A percentile compares a stretch with the other conserved stretches of the same genome.
phyloP scores from a whole-genome alignment of 1,140 invertebrate species.

The Ostrea edulis region DNA sequence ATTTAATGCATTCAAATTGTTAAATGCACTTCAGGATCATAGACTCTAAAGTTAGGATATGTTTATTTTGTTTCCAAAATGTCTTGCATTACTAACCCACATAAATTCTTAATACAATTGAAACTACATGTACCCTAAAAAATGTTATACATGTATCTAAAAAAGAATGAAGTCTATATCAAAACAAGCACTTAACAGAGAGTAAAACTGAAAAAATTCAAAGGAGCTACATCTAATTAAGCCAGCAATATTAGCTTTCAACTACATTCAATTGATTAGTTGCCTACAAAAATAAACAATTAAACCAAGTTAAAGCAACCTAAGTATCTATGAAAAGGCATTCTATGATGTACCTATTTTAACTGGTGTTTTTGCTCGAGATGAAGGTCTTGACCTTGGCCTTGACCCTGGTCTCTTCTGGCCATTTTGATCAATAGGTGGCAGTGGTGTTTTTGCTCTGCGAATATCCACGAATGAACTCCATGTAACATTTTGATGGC shows the following conservation, averaged over 20 bases:
- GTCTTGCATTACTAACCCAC: too few relatives aligned
- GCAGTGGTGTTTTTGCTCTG: constrained; percentile 73
- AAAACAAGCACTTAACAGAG: too few relatives aligned
- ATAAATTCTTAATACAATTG: too few relatives aligned
- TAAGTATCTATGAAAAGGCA: not conserved
- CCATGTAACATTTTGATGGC: constrained; percentile 73
- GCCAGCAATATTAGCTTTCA: too few relatives aligned
- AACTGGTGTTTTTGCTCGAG: constrained; percentile 51
- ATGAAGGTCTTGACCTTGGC: constrained; percentile 46
- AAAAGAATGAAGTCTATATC: too few relatives aligned
- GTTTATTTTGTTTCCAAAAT: too few relatives aligned
- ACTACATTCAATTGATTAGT: not conserved
- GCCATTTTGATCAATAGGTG: constrained; percentile 72
- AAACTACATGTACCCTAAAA: too few relatives aligned
- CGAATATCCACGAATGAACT: constrained; percentile 75
- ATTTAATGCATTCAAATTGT: not conserved
- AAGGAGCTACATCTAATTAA: too few relatives aligned
- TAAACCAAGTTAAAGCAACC: not conserved
- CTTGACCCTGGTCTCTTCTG: constrained; percentile 58
- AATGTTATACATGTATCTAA: too few relatives aligned
- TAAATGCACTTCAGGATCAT: too few relatives aligned
- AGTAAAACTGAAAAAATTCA: too few relatives aligned
- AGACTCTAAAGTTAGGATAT: too few relatives aligned
- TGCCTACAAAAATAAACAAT: not conserved
- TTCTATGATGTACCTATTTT: constrained; percentile 52